These are phyloP conservation scores for Phoeniculus purpureus DNA, from an alignment of 2,797 vertebrate species.

Conservation along the genomic window DNA sequence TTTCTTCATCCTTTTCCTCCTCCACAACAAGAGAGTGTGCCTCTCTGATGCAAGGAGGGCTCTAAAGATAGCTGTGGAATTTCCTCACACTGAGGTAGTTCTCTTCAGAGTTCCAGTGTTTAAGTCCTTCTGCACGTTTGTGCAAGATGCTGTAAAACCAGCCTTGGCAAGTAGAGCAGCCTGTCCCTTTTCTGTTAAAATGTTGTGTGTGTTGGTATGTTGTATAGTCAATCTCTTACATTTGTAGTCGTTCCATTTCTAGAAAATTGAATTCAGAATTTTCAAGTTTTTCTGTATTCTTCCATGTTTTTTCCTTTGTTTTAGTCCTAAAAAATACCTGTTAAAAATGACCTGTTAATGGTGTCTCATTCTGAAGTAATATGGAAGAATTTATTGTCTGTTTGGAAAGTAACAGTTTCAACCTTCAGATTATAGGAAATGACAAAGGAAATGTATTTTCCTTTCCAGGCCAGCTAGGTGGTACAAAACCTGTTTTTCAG, in stretches of 20 bases:
- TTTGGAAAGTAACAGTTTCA: conserved; percentile 1
- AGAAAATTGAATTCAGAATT: conserved; percentile 6
- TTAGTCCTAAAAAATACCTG: neutral
- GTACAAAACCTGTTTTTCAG: neutral
- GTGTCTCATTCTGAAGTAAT: neutral
- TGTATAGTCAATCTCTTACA: neutral
- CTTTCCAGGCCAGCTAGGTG: neutral
- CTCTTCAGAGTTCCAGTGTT: conserved; percentile 3
- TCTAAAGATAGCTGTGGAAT: conserved; percentile 28
- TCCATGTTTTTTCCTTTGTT: neutral
- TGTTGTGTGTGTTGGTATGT: neutral
- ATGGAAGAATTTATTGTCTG: neutral
- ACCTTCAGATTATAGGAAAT: neutral
- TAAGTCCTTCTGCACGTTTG: neutral
- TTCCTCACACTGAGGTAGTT: neutral
- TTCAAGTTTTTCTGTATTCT: neutral
- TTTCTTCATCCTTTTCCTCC: conserved; percentile 4
- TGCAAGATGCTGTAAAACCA: neutral
- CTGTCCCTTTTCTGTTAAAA: neutral
- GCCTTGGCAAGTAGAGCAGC: neutral
- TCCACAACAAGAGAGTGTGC: neutral
- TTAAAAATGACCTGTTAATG: neutral
- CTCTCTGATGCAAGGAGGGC: conserved; percentile 10
- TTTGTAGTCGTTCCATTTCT: neutral
- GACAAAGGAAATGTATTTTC: neutral